Evolutionary conservation across 2,797 vertebrate species (phyloP).

Genomic region (Luscinia luscinia): DNA sequence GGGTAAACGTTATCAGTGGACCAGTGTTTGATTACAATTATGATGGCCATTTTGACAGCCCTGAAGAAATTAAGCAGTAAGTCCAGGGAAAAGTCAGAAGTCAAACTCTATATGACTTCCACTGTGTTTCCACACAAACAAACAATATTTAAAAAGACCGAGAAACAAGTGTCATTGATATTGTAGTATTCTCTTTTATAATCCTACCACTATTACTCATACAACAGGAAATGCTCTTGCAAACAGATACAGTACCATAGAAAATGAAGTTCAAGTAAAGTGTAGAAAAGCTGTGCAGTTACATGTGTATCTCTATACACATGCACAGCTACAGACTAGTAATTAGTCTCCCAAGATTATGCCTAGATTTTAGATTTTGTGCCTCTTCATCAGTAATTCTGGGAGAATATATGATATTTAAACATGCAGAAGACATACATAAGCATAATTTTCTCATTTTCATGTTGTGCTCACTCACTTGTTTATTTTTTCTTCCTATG

Average conservation of each 20-base stretch:
- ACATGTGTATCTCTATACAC: not conserved
- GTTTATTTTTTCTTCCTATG: not conserved
- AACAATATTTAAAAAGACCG: not conserved
- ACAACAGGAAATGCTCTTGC: not conserved
- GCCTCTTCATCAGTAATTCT: not conserved
- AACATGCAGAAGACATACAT: not conserved
- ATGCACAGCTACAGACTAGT: not conserved
- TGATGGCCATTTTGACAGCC: slow-evolving; percentile 86
- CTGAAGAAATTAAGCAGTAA: slow-evolving; percentile 76
- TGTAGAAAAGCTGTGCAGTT: not conserved
- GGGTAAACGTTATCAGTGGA: slow-evolving; percentile 90
- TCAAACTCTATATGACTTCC: not conserved
- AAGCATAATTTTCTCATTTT: not conserved
- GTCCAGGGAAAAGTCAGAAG: slow-evolving; percentile 40
- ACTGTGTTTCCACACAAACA: not conserved
- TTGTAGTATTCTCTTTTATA: not conserved
- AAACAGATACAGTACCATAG: not conserved
- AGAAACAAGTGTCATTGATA: not conserved
- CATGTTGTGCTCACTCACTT: not conserved
- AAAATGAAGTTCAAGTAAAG: not conserved
- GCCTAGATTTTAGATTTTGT: not conserved
- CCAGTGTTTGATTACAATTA: slow-evolving; percentile 91
- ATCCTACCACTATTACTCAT: not conserved
- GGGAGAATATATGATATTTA: not conserved
- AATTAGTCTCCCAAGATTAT: not conserved